Base-by-base conservation (phyloP, 1,140 invertebrate species). In the Caerostris extrusa region DNA sequence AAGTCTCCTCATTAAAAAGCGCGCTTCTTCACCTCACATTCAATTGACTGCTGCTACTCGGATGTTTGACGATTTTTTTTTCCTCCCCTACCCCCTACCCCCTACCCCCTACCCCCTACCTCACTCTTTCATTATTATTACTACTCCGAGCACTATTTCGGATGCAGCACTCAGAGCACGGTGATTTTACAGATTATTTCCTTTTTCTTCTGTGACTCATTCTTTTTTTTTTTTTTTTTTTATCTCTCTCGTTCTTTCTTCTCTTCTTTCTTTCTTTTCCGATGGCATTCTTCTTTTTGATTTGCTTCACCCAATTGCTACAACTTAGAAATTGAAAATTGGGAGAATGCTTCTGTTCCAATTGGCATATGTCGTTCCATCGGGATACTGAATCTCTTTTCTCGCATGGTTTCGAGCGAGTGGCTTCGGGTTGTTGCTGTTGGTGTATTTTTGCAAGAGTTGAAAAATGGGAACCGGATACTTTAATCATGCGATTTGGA, bases 51-150 rank as follows among this genome's bases (percentile, higher is more conserved):
- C 77, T 61, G 61, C 60, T 56, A 69, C 86, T 89, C 91, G 91
- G 91, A 92, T 92, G 91, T 92, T 92, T 92, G 91, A 92, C 91
- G 81, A 67, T 12, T 86, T 69, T 91, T 58, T 77, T 81, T 64
- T 83, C n/a, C 50, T 17, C 53, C 77, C n/a, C n/a, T n/a, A n/a
- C n/a, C 55, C 50, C 71, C 56, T 56, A 50, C 14, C 91, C 64
- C 89, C n/a, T n/a, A 69, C n/a, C 58, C n/a, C 17, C 19, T 55
- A 57, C n/a, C n/a, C 17, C 14, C 34, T 87, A 17, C 55, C 10
- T 77, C 55, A 34, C 19, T 69, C 89, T 64, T 91, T 91, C 90
- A 83, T 91, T 91, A 91, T 91, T 91, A 91, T 91, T 61, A 91
- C 82, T 91, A 91, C 82, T 91, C 57, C 55, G 81, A 91, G 90